Evolutionary conservation across 1,140 invertebrate genomes (phyloP), one percentile per base, ranked within the genome.

Genomic region (Eulimnadia texana): DNA sequence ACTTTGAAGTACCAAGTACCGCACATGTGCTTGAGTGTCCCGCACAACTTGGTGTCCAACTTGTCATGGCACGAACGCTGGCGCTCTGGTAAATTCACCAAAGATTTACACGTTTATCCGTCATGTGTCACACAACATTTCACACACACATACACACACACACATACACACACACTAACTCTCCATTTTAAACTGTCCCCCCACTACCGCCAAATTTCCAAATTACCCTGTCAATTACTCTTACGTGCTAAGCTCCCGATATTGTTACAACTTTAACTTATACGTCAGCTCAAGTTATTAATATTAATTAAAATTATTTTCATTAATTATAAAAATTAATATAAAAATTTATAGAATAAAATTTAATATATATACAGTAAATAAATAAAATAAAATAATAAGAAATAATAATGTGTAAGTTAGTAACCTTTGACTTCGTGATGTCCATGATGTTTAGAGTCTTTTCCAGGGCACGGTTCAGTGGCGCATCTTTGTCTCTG

Each of bases 401-500:
- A 23, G 56, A 22, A 25, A 19, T 19, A 27, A 3, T 9, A 0
- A 51, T 58, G 58, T 22, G 57, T 22, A 27, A 20, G 19, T 27
- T 58, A 47, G n/a, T 28, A 47, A 60, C 51, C 24, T 54, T 28
- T 58, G 16, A 19, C 24, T 57, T 62, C 57, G 59, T 64, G 62
- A 62, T 63, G 53, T 54, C 63, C 51, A 42, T 63, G 58, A 51
- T 65, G 52, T 25, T 27, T 54, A 54, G 24, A 27, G n/a, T 54
- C 11, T 16, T 23, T 25, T 2, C 62, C 62, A 29, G 70, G 70
- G 63, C 77, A 77, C 2, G 68, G 61, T 11, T 74, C 69, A 2
- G 51, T 66, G 60, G 74, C 70, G 59, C 77, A 78, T 6, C 64
- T 58, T 62, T 72, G 69, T 22, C 65, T 66, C 51, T 71, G 69